Evolutionary conservation across 1,140 invertebrate genomes (phyloP).

Genomic region (Atta colombica): DNA sequence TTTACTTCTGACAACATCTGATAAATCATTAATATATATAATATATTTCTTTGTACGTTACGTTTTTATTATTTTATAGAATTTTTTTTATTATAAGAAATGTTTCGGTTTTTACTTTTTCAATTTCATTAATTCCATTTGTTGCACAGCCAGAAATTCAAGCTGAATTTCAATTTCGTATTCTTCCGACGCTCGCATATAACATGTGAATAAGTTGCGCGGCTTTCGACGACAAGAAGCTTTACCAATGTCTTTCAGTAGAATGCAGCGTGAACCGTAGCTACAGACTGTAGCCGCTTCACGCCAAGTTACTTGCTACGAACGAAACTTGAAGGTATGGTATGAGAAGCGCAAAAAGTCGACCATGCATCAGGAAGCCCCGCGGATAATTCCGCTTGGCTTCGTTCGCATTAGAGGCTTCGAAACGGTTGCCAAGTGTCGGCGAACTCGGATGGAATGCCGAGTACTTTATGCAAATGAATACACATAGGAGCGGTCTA

Average conservation of each 20-base stretch:
- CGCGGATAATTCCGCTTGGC: constrained; percentile 48
- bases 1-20: neutral
- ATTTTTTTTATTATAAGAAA: neutral
- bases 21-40: neutral
- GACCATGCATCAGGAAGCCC: neutral
- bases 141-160: neutral
- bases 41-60: neutral
- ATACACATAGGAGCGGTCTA: constrained; percentile 31
- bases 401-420: constrained; percentile 42
- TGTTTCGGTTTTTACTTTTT: neutral
- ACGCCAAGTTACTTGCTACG: constrained; percentile 48
- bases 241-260: constrained; percentile 48
- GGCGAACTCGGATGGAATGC: constrained; percentile 42
- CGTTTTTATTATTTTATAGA: neutral
- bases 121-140: neutral
- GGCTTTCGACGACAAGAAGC: constrained; percentile 44
- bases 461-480: constrained; percentile 43
- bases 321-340: constrained; percentile 51
- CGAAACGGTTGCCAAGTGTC: constrained; percentile 42
- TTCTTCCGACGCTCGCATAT: neutral
- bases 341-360: constrained; percentile 57
- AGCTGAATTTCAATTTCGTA: constrained; percentile 13
- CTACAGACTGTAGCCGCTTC: constrained; percentile 10
- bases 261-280: constrained; percentile 5
- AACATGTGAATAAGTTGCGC: constrained; percentile 27